Evolutionary conservation across 2,888 invertebrate species (phyloP).

Genomic region (Glaucopsyche alexis): DNA sequence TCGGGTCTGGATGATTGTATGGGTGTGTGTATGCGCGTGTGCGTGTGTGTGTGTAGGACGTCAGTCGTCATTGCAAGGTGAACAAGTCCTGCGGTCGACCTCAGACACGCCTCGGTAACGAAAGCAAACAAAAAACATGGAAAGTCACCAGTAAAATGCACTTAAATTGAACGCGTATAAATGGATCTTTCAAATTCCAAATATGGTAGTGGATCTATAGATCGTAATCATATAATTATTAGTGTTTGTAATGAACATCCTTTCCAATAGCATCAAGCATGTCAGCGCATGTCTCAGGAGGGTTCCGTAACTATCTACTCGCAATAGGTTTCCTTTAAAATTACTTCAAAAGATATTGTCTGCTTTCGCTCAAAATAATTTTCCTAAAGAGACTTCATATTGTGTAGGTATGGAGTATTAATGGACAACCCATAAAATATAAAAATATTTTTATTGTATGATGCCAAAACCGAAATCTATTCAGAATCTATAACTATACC

Average conservation of each 20-base stretch:
- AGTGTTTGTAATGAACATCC: background rate
- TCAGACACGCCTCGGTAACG: slow-evolving; percentile 30
- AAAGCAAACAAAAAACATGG: slow-evolving; percentile 23
- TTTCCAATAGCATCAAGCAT: too few species aligned
- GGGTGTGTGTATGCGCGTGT: background rate
- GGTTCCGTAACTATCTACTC: too few species aligned
- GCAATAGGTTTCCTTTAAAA: too few species aligned
- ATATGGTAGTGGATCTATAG: background rate
- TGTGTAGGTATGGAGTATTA: too few species aligned
- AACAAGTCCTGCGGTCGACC: slow-evolving; percentile 47
- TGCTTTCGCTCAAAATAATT: too few species aligned
- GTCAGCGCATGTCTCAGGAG: too few species aligned
- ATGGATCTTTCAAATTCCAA: background rate
- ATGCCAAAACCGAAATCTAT: too few species aligned
- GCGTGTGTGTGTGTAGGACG: slow-evolving; percentile 33
- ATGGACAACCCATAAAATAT: too few species aligned
- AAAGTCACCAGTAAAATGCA: background rate
- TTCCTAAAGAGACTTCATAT: too few species aligned
- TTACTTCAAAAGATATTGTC: too few species aligned
- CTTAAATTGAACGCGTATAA: background rate
- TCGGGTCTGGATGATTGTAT: background rate
- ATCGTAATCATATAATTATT: background rate
- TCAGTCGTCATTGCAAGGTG: slow-evolving; percentile 71
- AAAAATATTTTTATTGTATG: too few species aligned
- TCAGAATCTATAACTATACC: too few species aligned